A percentile compares a stretch with the other conserved stretches of the same genome.
These are phyloP conservation scores for Glossophaga mutica DNA, from an alignment of 2,797 vertebrate genomes.

Conservation along the genomic window DNA sequence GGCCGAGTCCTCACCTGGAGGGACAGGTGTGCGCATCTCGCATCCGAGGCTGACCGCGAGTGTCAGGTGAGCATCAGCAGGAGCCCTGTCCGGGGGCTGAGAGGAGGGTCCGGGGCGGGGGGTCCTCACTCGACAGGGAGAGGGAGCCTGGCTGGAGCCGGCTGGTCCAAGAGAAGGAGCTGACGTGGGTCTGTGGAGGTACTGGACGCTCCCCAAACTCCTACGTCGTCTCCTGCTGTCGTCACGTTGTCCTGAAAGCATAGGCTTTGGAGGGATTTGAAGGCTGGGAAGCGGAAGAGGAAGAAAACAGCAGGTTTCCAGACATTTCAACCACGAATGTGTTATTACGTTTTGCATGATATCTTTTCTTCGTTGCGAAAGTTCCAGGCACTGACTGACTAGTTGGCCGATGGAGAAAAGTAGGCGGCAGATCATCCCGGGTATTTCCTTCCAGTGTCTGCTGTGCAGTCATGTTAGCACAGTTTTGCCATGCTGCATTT, in stretches of 20 bases:
- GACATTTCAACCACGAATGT: background rate
- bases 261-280: background rate
- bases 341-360: background rate
- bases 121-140: background rate
- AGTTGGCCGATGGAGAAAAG: background rate
- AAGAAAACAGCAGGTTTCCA: background rate
- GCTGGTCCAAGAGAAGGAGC: background rate
- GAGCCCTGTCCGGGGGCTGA: background rate
- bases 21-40: constrained; percentile 49
- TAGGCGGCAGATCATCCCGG: background rate
- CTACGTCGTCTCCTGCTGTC: background rate
- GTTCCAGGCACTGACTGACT: background rate
- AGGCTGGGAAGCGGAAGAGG: background rate
- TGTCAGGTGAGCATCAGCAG: constrained; percentile 52
- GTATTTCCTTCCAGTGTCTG: background rate
- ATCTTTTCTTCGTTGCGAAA: background rate
- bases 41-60: background rate
- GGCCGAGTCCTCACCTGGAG: constrained; percentile 34
- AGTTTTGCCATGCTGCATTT: background rate
- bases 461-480: background rate
- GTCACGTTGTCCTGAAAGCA: background rate
- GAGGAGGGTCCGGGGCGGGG: background rate
- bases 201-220: background rate
- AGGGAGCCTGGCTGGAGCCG: background rate
- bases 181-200: background rate